Conservation (phyloP, 1,140 invertebrate genomes). For the Chrysoperla carnea region DNA sequence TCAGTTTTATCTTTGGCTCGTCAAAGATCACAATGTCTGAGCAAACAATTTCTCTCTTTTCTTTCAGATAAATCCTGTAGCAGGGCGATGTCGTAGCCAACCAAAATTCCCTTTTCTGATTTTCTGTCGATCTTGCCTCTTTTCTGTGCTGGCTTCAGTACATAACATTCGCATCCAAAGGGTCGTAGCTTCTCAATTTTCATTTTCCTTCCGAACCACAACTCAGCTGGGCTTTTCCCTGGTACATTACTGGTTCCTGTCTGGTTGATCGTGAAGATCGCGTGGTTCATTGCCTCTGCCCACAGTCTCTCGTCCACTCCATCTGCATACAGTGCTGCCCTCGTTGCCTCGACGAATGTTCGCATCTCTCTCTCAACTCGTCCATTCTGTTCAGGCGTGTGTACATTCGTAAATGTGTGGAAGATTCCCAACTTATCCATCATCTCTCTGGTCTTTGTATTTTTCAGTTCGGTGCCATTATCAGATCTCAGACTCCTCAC, state of each 20-base stretch:
- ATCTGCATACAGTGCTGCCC: conserved; percentile 10
- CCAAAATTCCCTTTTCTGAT: conserved; percentile 9
- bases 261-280: conserved; percentile 12
- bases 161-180: conserved; percentile 11
- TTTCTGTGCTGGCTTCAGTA: conserved; percentile 7
- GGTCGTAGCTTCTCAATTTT: conserved; percentile 7
- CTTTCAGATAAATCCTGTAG: too few species aligned
- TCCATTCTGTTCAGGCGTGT: too few species aligned
- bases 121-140: conserved; percentile 9
- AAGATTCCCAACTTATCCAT: too few species aligned
- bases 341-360: conserved; percentile 18
- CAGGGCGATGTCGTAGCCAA: conserved; percentile 10
- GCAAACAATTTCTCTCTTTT: too few species aligned
- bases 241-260: conserved; percentile 8
- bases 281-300: conserved; percentile 10
- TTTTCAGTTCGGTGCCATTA: too few species aligned
- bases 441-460: too few species aligned
- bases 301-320: conserved; percentile 8
- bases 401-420: too few species aligned
- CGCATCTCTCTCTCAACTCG: conserved; percentile 18
- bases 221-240: conserved; percentile 7
- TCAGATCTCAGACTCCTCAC: too few species aligned
- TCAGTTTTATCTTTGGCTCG: too few species aligned
- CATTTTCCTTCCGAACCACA: conserved; percentile 9
- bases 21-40: too few species aligned